Evolutionary conservation across 1,140 invertebrate genomes (phyloP), one percentile per base, ranked within the genome.

Genomic region (Gryon sp.): DNA sequence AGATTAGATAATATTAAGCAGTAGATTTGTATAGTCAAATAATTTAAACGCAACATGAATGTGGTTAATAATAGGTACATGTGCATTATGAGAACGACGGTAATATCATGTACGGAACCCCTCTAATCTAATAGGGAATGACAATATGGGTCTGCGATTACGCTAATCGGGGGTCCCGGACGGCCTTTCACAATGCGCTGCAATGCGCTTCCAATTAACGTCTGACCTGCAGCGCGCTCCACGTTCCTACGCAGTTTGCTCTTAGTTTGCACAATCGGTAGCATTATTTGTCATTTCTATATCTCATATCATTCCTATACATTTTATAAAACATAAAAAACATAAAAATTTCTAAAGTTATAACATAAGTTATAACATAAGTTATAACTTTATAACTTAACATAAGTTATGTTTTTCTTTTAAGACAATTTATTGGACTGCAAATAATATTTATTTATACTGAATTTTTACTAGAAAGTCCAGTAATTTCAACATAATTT

Each of bases 81-180:
- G 62, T 50, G 62, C 62, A 48, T 75, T 66, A 75, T 68, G 72
- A 75, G 72, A 46, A 66, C 40, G 59, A 34, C 63, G 53, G 75
- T 73, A 53, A 62, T 72, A 57, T 77, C 72, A 62, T 68, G 55
- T 75, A 55, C 46, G 66, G 48, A 72, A 62, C 65, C 52, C 40
- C 76, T 73, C 72, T 81, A 83, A 85, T 85, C 73, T 81, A 82
- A 86, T 85, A 78, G 69, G 76, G 70, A 68, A 78, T 65, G 69
- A 85, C 78, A 83, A 83, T 83, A 79, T 83, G 81, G 80, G 62
- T 77, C 80, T 82, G 55, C 81, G 82, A 86, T 83, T 84, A 83
- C 70, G 52, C 70, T 83, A 80, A 85, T 85, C 78, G 76, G 52
- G 53, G 65, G 66, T 78, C 75, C 75, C 60, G 62, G 63, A 69